Evolutionary conservation across 2,113 vertebrate species (phyloP).

Genomic region (Panthera tigris): DNA sequence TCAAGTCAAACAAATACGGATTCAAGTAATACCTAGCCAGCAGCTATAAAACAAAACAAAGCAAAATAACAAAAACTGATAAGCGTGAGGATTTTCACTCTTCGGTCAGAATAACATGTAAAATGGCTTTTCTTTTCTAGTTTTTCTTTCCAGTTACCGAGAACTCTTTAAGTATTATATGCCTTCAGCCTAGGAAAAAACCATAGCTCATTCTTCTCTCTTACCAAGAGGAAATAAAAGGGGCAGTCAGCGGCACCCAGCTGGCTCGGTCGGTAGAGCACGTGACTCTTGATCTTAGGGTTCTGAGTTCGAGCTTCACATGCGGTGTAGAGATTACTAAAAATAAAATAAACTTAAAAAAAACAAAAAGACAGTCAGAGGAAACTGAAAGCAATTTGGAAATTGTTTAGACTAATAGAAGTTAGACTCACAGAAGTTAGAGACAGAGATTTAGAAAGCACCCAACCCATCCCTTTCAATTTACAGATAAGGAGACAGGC

Average conservation of each 20-base stretch:
- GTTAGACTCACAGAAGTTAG: not conserved
- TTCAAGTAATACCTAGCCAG: slow-evolving; percentile 16
- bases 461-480: not conserved
- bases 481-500: slow-evolving; percentile 14
- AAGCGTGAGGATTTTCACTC: not conserved
- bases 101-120: not conserved
- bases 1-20: slow-evolving; percentile 11
- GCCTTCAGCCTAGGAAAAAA: not conserved
- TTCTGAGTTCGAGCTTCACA: not conserved
- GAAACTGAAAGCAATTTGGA: not conserved
- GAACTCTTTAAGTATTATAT: not conserved
- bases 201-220: not conserved
- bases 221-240: slow-evolving; percentile 34
- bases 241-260: not conserved
- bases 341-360: not conserved
- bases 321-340: not conserved
- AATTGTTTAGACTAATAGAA: slow-evolving; percentile 24
- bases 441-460: slow-evolving; percentile 9
- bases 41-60: not conserved
- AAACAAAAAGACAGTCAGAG: not conserved
- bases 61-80: not conserved
- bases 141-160: not conserved
- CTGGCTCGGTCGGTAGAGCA: not conserved
- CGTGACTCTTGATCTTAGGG: not conserved
- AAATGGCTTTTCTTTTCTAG: not conserved